Conservation (phyloP, 1,140 invertebrate genomes). For the Aphis gossypii region DNA sequence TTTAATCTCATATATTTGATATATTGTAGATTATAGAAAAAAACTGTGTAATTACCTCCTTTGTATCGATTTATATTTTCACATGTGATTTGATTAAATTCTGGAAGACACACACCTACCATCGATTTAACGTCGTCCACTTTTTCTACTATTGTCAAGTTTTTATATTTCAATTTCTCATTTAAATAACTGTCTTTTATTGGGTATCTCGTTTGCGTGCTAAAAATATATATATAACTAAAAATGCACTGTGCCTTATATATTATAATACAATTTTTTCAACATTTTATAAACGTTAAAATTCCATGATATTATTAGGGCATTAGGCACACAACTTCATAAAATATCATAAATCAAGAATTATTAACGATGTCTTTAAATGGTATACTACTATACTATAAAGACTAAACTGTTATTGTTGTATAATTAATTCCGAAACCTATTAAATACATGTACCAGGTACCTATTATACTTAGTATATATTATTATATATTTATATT, state of each 20-base stretch:
- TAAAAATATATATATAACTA: background rate
- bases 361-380: background rate
- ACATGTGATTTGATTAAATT: background rate
- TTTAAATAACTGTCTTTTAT: background rate
- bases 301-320: background rate
- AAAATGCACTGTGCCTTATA: background rate
- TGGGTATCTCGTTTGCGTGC: background rate
- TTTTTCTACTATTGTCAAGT: background rate
- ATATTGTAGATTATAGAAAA: background rate
- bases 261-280: background rate
- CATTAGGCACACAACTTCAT: background rate
- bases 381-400: background rate
- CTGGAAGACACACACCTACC: no score
- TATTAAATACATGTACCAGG: constrained; percentile 21
- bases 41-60: background rate
- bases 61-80: background rate
- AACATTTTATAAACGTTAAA: background rate
- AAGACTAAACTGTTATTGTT: background rate
- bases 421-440: background rate
- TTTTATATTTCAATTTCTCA: background rate
- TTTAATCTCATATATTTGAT: background rate
- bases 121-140: background rate
- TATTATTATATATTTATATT: background rate
- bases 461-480: background rate
- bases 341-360: background rate